These are phyloP conservation scores for Acronicta alni DNA, from an alignment of 2,888 invertebrate genomes.

Conservation along the genomic window DNA sequence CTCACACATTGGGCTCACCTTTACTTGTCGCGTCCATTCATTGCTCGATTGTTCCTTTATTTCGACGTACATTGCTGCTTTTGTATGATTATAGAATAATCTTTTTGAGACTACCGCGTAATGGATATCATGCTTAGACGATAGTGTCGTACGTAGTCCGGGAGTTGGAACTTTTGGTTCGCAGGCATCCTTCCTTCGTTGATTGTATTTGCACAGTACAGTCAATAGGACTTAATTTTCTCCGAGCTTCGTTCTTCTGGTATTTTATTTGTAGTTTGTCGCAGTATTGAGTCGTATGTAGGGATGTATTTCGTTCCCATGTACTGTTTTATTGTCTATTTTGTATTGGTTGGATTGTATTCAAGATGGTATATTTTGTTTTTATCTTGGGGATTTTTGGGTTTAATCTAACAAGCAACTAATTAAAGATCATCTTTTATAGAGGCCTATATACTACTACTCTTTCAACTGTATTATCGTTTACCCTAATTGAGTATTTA, in stretches of 20 bases:
- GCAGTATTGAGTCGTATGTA: constrained; percentile 55
- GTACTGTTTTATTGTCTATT: constrained; percentile 46
- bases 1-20: constrained; percentile 68
- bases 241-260: constrained; percentile 61
- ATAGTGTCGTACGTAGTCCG: background rate
- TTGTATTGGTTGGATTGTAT: constrained; percentile 46
- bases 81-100: accelerated
- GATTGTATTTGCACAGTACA: constrained; percentile 74
- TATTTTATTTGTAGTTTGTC: constrained; percentile 66
- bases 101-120: background rate
- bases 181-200: constrained; percentile 65
- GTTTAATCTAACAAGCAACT: too few species aligned
- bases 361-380: constrained; percentile 11
- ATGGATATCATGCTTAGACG: constrained; percentile 12
- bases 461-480: too few species aligned
- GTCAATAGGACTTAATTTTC: constrained; percentile 79
- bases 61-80: constrained; percentile 32
- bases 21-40: constrained; percentile 63
- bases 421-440: too few species aligned
- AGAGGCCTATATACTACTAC: too few species aligned
- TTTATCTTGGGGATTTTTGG: too few species aligned
- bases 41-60: constrained; percentile 2
- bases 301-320: constrained; percentile 47
- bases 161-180: constrained; percentile 30
- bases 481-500: too few species aligned